phyloP scores from a whole-genome alignment of 2,888 invertebrate species.

The Acleris emargana region DNA sequence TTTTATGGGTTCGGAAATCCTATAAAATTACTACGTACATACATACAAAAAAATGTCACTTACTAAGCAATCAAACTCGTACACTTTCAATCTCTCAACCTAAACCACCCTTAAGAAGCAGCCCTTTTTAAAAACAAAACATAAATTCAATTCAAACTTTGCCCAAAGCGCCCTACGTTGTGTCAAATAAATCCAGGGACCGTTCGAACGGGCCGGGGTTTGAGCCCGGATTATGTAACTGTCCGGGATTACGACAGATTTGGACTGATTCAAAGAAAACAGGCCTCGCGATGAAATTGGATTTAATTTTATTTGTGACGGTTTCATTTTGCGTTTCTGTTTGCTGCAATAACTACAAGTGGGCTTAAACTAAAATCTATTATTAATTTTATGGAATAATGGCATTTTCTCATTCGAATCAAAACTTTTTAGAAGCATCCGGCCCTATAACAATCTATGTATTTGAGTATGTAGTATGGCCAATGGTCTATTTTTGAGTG shows the following conservation, averaged over 20 bases:
- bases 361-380: not conserved
- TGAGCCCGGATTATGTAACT: slow-evolving; percentile 18
- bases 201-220: slow-evolving; percentile 11
- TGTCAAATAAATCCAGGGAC: slow-evolving; percentile 22
- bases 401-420: too few species aligned
- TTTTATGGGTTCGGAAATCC: too few species aligned
- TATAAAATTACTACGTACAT: too few species aligned
- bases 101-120: not conserved
- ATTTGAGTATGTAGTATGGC: too few species aligned
- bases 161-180: slow-evolving; percentile 14
- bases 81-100: too few species aligned
- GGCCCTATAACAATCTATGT: too few species aligned
- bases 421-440: too few species aligned
- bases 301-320: slow-evolving; percentile 17
- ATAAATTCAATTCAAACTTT: slow-evolving; percentile 27
- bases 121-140: slow-evolving; percentile 30
- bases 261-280: slow-evolving; percentile 23
- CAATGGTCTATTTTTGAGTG: too few species aligned
- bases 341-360: not conserved
- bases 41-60: too few species aligned
- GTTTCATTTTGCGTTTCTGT: slow-evolving; percentile 1
- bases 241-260: slow-evolving; percentile 21
- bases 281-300: slow-evolving; percentile 18
- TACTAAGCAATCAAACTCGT: too few species aligned
- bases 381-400: too few species aligned